These are phyloP conservation scores for Thalassarche chlororhynchos DNA, from an alignment of 2,113 vertebrate genomes.

Conservation along the genomic window DNA sequence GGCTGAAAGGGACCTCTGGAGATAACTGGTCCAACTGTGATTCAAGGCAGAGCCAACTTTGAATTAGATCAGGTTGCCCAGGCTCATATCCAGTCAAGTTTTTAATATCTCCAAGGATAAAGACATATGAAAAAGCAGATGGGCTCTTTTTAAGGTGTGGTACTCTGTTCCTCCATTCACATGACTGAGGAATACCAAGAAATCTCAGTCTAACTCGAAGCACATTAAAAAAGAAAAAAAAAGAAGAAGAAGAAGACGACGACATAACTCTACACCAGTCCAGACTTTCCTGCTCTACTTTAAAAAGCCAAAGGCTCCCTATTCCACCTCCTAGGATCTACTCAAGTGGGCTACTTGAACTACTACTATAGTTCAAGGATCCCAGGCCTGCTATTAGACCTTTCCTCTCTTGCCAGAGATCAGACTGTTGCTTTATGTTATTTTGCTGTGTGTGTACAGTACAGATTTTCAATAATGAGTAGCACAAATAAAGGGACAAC, in stretches of 20 bases:
- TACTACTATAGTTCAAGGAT: neutral
- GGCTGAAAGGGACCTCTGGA: neutral
- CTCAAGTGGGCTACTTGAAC: neutral
- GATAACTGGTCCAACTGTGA: neutral
- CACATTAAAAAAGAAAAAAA: too few relatives aligned
- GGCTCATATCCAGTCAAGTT: neutral
- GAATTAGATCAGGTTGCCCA: neutral
- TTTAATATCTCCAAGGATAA: neutral
- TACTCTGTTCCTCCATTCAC: neutral
- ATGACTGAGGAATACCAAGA: neutral
- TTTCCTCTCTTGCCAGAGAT: neutral
- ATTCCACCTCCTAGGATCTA: neutral
- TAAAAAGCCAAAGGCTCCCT: neutral
- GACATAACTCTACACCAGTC: neutral
- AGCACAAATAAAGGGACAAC: neutral
- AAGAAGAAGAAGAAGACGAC: fast-evolving
- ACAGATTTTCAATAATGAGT: neutral
- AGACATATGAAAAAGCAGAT: neutral
- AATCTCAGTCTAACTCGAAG: neutral
- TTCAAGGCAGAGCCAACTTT: neutral
- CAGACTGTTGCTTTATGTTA: neutral
- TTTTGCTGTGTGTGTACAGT: neutral
- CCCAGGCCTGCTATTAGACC: neutral
- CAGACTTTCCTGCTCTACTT: neutral
- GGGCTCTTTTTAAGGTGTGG: neutral